Conservation (phyloP, 1,140 invertebrate genomes). For the Sinella curviseta region DNA sequence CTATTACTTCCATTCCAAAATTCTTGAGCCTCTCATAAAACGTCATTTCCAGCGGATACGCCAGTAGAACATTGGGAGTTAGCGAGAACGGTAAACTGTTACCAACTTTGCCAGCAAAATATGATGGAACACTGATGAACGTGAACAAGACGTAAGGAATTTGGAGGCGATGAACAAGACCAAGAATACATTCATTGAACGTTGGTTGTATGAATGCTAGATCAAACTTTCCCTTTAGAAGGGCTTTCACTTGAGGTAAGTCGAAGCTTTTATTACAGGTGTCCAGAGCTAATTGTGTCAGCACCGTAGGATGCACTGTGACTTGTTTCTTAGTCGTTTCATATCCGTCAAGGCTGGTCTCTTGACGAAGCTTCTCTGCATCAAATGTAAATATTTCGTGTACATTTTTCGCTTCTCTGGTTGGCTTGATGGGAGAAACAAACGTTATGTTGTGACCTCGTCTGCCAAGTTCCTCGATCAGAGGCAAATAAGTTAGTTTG, state of each 20-base stretch:
- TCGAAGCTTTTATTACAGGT: conserved; percentile 6
- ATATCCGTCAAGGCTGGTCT: conserved; percentile 2
- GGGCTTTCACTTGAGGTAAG: conserved; percentile 14
- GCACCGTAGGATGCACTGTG: background rate
- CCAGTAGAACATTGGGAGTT: conserved; percentile 7
- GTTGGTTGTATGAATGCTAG: conserved; percentile 17
- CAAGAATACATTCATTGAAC: conserved; percentile 25
- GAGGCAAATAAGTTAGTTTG: conserved; percentile 32
- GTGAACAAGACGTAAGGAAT: conserved; percentile 13
- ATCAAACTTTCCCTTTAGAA: conserved; percentile 21
- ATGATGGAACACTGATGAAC: background rate
- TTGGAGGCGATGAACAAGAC: conserved; percentile 26
- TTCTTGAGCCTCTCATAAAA: conserved; percentile 31
- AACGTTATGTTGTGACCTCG: conserved; percentile 51
- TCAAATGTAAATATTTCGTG: conserved; percentile 24
- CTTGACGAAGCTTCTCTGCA: conserved; percentile 1
- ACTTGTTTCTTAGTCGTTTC: conserved; percentile 20
- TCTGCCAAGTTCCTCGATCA: conserved; percentile 44
- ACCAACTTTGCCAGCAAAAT: conserved; percentile 3
- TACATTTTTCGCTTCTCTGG: conserved; percentile 47
- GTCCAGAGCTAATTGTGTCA: background rate
- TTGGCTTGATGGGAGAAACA: conserved; percentile 54
- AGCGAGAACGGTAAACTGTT: conserved; percentile 27
- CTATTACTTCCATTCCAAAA: background rate
- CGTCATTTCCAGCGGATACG: conserved; percentile 29